Evolutionary conservation across 2,888 invertebrate genomes (phyloP), one percentile per base, ranked within the genome.

Genomic region (Poecilobothrus nobilitatus): DNA sequence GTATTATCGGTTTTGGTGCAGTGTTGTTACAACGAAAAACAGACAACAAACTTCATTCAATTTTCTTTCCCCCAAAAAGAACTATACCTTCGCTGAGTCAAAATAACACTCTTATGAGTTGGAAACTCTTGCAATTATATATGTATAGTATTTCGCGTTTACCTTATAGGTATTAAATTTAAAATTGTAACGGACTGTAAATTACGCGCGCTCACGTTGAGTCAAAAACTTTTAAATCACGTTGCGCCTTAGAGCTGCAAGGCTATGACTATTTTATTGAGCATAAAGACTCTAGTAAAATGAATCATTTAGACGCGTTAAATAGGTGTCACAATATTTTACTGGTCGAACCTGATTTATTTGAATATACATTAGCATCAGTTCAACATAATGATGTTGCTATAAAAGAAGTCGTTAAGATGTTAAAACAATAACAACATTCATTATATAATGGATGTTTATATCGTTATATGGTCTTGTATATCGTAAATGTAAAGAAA

Each of bases 1-100:
- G 75, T 68, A 33, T 70, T 6, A 8, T 71, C 1, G 78, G 78
- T 0, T 72, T 75, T 66, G 78, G 76, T 21, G 74, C 75, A 3
- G 74, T 77, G 9, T 64, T 78, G 6, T 18, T 79, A 65, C 75
- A 76, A 68, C 70, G 71, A 34, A 70, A 69, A 61, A 72, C 75
- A 10, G 76, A 75, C 69, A 70, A 68, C 2, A 71, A 72, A 61
- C 71, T 75, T 8, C 75, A 76, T 8, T 78, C 78, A 1, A 75
- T 79, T 8, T 76, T 74, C 65, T 79, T 73, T 69, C 79, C 78
- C 69, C 77, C 76, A 22, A 74, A 75, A 70, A 68, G 74, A 53
- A 75, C 76, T 0, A 71, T 74, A 1, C 65, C 66, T n/a, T n/a
- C 8, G 34, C 20, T 2, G 34, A 33, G 8, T 0, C 71, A 8